These are phyloP conservation scores for Drosophila micromelanica DNA, from an alignment of 1,140 invertebrate genomes.

Conservation along the genomic window DNA sequence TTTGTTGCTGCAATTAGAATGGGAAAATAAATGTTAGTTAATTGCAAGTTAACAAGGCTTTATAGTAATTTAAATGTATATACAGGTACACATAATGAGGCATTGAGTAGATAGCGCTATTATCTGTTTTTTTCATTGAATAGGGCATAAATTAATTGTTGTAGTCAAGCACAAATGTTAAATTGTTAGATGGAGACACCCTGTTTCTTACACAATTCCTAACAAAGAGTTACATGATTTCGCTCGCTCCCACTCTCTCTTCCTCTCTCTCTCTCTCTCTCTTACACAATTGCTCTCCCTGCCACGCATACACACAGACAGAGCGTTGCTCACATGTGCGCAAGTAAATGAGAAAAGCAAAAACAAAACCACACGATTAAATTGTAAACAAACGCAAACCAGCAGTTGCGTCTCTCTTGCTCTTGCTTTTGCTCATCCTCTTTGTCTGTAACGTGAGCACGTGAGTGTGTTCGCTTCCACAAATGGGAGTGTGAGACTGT, in stretches of 20 bases:
- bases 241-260: constrained; percentile 13
- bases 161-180: constrained; percentile 28
- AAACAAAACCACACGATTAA: constrained; percentile 64
- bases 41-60: constrained; percentile 23
- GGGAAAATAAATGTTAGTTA: constrained; percentile 35
- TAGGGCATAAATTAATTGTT: constrained; percentile 19
- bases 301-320: constrained; percentile 7
- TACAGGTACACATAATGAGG: constrained; percentile 14
- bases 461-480: constrained; percentile 63
- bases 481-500: constrained; percentile 29
- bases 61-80: neutral
- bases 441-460: constrained; percentile 68
- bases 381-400: constrained; percentile 68
- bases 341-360: constrained; percentile 66
- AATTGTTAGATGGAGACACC: constrained; percentile 46
- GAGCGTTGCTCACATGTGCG: constrained; percentile 66
- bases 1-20: constrained; percentile 68
- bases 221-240: constrained; percentile 60
- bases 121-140: constrained; percentile 36
- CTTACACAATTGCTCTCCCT: constrained; percentile 27
- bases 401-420: constrained; percentile 45
- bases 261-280: constrained; percentile 16
- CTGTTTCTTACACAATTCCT: constrained; percentile 64
- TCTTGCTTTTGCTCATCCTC: constrained; percentile 38
- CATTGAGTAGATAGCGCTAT: constrained; percentile 26